Percentiles rank a stretch among this genome's conserved stretches.
phyloP scores from a whole-genome alignment of 2,113 vertebrate genomes.

The Paraplagusia blochii region DNA sequence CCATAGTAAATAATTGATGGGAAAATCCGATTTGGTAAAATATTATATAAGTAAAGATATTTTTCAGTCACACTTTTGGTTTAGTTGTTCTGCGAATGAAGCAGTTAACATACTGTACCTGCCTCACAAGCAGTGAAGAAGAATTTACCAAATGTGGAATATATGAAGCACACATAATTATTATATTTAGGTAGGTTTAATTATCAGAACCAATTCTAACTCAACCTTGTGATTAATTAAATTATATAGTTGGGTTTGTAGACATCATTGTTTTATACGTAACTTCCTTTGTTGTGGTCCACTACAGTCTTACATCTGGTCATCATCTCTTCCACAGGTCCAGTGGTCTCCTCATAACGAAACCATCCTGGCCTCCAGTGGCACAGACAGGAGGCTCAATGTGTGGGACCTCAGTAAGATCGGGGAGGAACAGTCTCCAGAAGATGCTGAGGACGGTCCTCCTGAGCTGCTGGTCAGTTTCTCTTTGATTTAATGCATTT shows the following conservation, averaged over 20 bases:
- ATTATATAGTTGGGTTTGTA: no score
- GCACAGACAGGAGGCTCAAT: constrained; percentile 94
- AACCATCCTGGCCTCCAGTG: constrained; percentile 96
- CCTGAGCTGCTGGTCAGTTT: constrained; percentile 93
- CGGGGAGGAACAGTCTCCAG: constrained; percentile 95
- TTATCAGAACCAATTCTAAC: no score
- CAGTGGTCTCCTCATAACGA: constrained; percentile 99
- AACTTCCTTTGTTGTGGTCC: no score
- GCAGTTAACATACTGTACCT: no score
- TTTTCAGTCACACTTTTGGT: no score
- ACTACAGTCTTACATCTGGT: neutral
- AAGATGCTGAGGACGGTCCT: constrained; percentile 96
- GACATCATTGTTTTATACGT: no score
- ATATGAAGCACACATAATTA: no score
- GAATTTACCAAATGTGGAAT: no score
- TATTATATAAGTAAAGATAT: neutral
- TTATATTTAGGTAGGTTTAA: no score
- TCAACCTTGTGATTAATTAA: no score
- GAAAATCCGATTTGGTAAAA: neutral
- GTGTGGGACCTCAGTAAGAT: constrained; percentile 99
- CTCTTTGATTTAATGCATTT: neutral
- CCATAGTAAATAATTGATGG: neutral
- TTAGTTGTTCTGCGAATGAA: no score
- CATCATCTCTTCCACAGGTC: constrained; percentile 74
- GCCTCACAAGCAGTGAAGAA: no score